Conservation (phyloP, 2,113 vertebrate species). For the Peromyscus maniculatus region DNA sequence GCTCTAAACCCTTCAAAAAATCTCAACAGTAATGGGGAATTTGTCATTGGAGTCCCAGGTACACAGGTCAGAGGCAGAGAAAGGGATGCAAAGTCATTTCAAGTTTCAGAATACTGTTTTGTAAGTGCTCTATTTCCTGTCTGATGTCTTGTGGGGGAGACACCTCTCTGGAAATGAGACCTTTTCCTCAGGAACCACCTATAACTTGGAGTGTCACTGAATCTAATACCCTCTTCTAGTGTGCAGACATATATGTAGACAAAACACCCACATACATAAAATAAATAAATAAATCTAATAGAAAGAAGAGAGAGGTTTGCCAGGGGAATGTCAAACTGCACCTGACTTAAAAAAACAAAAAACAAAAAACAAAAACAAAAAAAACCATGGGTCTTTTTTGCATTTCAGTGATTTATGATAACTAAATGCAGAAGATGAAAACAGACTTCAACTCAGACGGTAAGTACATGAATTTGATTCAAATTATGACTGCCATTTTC, state of each 20-base stretch:
- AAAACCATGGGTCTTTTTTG: not conserved
- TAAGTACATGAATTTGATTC: conserved; percentile 19
- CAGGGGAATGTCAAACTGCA: conserved; percentile 20
- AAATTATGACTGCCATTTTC: conserved; percentile 29
- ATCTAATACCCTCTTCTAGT: not conserved
- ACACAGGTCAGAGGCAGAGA: not conserved
- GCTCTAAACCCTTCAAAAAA: conserved; percentile 25
- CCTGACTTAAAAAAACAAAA: conserved; percentile 14
- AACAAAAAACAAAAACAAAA: not conserved
- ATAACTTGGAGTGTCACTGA: not conserved
- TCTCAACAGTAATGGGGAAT: not conserved
- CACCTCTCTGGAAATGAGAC: not conserved
- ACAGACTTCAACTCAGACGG: not conserved
- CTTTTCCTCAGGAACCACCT: not conserved
- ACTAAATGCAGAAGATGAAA: conserved; percentile 1
- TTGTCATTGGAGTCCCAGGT: not conserved
- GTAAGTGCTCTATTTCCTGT: not conserved
- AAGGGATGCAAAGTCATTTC: not conserved
- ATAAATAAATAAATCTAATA: not conserved
- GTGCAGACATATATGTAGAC: not conserved
- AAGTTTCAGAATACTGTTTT: not conserved
- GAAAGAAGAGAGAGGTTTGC: not conserved
- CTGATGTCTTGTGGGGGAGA: not conserved
- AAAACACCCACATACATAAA: not conserved
- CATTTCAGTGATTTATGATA: conserved; percentile 19